Percentiles rank a stretch among this genome's conserved stretches.
Evolutionary conservation across 2,113 vertebrate genomes (phyloP).

Genomic region (Scomber scombrus): DNA sequence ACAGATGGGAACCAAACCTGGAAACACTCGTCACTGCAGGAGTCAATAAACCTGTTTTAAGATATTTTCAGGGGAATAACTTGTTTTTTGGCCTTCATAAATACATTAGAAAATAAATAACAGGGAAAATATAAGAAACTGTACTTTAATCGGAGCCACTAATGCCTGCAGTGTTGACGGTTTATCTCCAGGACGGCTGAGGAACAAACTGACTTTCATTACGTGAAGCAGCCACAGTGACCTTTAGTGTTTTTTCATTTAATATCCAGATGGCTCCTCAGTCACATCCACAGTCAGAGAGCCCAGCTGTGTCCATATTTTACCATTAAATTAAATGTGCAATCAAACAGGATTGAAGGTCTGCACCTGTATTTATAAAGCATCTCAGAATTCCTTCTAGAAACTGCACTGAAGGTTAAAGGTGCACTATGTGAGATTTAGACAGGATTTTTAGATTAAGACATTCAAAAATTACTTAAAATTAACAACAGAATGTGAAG

Average conservation of each 20-base stretch:
- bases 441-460: no score
- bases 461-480: no score
- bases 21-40: conserved; percentile 34
- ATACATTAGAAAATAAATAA: neutral
- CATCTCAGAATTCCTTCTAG: no score
- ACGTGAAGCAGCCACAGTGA: conserved; percentile 21
- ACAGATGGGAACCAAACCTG: conserved; percentile 23
- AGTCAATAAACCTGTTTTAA: neutral
- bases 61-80: neutral
- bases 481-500: no score
- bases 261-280: conserved; percentile 38
- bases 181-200: conserved; percentile 40
- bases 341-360: no score
- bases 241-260: neutral
- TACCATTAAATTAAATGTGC: no score
- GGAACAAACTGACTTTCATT: conserved; percentile 45
- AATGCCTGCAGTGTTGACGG: conserved; percentile 6
- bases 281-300: neutral
- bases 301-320: no score
- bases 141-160: neutral
- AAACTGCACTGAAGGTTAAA: no score
- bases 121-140: neutral
- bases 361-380: no score
- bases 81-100: neutral
- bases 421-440: no score